Percentiles rank a stretch among this genome's conserved stretches.
phyloP scores from a whole-genome alignment of 2,888 invertebrate species.

The Pogonocherus hispidulus region DNA sequence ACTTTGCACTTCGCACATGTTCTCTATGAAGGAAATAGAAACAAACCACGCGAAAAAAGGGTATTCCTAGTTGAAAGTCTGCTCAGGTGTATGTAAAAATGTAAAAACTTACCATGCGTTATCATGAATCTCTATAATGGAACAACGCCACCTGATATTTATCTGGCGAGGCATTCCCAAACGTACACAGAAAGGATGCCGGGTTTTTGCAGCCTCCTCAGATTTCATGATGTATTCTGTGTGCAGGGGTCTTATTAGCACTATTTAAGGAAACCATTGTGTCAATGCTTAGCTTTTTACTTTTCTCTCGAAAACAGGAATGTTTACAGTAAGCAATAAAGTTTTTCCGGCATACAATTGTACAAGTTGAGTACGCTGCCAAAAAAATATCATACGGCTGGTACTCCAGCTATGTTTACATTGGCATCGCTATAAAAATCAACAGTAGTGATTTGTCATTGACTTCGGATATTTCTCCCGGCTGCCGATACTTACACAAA shows the following conservation, averaged over 20 bases:
- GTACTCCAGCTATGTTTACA: conserved; percentile 51
- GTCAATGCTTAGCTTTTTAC: conserved; percentile 61
- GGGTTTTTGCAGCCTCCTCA: conserved; percentile 60
- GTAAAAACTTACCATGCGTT: background rate
- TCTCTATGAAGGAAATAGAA: background rate
- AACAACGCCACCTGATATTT: conserved; percentile 42
- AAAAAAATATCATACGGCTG: conserved; percentile 41
- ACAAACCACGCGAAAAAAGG: background rate
- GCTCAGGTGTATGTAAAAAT: background rate
- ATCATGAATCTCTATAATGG: background rate
- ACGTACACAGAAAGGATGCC: conserved; percentile 60
- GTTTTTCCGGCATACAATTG: conserved; percentile 45
- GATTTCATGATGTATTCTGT: conserved; percentile 65
- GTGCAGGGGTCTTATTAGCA: conserved; percentile 63
- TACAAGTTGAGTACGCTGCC: conserved; percentile 44
- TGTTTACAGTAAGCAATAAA: conserved; percentile 60
- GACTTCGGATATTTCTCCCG: conserved; percentile 45
- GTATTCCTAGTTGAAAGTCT: background rate
- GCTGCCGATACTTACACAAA: conserved; percentile 40
- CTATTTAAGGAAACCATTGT: conserved; percentile 65
- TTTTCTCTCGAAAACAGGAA: conserved; percentile 57
- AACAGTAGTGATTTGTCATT: conserved; percentile 58
- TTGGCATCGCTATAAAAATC: conserved; percentile 56
- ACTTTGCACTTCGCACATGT: background rate
- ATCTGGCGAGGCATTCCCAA: conserved; percentile 58